These are phyloP conservation scores for Albula glossodonta DNA, from an alignment of 2,113 vertebrate genomes.

Conservation along the genomic window DNA sequence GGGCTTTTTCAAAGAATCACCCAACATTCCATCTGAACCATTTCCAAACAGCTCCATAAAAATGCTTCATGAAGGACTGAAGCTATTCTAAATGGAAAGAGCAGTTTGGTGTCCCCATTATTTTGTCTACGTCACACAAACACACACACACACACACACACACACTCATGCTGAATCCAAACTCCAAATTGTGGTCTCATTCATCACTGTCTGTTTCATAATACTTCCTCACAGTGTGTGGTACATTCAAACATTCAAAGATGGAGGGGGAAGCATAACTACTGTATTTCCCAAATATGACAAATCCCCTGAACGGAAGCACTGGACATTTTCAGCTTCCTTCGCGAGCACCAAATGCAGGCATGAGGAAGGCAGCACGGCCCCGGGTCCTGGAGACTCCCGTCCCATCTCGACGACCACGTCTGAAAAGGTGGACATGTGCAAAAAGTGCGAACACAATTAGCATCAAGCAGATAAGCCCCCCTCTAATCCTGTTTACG, in stretches of 20 bases:
- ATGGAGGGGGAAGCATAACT: constrained; percentile 59
- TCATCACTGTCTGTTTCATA: constrained; percentile 52
- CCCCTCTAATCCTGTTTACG: constrained; percentile 90
- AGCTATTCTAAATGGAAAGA: too few relatives aligned
- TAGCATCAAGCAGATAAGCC: constrained; percentile 89
- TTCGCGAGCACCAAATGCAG: not conserved
- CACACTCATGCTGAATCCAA: constrained; percentile 48
- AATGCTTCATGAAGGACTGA: too few relatives aligned
- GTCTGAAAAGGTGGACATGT: constrained; percentile 77
- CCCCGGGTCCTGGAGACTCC: too few relatives aligned
- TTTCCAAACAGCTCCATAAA: too few relatives aligned
- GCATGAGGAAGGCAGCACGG: not conserved
- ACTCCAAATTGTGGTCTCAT: constrained; percentile 57
- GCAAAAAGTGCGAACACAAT: constrained; percentile 85
- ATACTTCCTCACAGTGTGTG: constrained; percentile 61
- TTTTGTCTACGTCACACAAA: too few relatives aligned
- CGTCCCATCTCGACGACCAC: constrained; percentile 53
- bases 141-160: not conserved
- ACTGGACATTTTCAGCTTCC: constrained; percentile 26
- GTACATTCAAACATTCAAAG: constrained; percentile 66
- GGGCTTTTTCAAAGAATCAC: too few relatives aligned
- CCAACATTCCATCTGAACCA: too few relatives aligned
- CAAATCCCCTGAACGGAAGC: constrained; percentile 37
- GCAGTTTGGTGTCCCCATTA: too few relatives aligned
- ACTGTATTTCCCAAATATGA: constrained; percentile 47